Evolutionary conservation across 2,888 invertebrate genomes (phyloP).

Genomic region (Cephalotes varians): DNA sequence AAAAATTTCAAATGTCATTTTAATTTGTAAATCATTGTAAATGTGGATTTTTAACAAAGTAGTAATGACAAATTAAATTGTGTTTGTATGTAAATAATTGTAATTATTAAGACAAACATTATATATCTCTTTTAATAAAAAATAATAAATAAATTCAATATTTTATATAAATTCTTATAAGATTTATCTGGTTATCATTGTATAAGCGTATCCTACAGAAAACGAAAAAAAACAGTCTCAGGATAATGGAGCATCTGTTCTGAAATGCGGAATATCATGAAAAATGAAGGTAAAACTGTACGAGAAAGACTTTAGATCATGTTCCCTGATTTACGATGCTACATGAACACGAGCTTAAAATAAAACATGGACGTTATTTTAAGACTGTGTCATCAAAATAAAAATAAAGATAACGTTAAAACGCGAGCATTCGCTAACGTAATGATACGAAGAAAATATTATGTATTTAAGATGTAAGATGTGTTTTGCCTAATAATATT

Average conservation of each 20-base stretch:
- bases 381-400: not conserved
- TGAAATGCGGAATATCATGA: slow-evolving; percentile 45
- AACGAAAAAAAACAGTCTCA: slow-evolving; percentile 20
- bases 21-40: too few species aligned
- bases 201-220: not conserved
- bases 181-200: not conserved
- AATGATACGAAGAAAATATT: slow-evolving; percentile 34
- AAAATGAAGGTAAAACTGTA: slow-evolving; percentile 44
- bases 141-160: not conserved
- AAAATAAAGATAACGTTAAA: slow-evolving; percentile 41
- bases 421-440: slow-evolving; percentile 42
- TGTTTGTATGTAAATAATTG: not conserved
- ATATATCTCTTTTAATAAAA: not conserved
- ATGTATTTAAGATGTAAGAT: slow-evolving; percentile 53
- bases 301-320: slow-evolving; percentile 54
- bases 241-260: slow-evolving; percentile 13
- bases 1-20: not conserved
- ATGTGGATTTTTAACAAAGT: not conserved
- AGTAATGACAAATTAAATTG: not conserved
- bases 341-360: slow-evolving; percentile 29
- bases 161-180: not conserved
- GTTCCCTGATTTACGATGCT: slow-evolving; percentile 60
- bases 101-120: not conserved
- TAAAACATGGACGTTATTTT: slow-evolving; percentile 51
- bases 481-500: slow-evolving; percentile 49